Base-by-base conservation (phyloP, 2,797 vertebrate genomes). In the Jordanella pulchra region DNA sequence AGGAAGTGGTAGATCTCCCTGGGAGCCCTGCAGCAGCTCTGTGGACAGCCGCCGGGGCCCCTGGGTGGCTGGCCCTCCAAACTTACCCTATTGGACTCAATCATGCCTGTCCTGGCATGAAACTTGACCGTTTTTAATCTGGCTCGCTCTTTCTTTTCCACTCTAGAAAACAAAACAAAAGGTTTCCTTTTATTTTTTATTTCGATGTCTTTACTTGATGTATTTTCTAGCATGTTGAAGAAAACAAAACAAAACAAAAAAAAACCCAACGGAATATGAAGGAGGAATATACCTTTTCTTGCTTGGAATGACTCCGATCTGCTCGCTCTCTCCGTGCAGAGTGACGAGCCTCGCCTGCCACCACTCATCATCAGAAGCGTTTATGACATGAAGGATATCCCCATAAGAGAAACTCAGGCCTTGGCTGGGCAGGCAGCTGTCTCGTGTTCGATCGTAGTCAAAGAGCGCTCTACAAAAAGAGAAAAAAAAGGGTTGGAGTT, bases 101-200 rank as follows among this genome's bases (percentile, higher is more conserved):
- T 98, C 97, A 99, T 98, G 89, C 97, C 98, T 35, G 98, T 98
- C 91, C 97, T 95, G 87, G 97, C 97, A 67, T 99, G 97, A 91
- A 99, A 99, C 93, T 99, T 99, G 91, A 99, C 98, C 0, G 98
- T 99, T 99, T 99, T 99, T 96, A 99, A 97, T 82, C 98, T 95
- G n/a, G 98, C 98, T 71, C 98, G 91, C 90, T 99, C 98, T 87
- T 99, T 99, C 94, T 99, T 99, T 93, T 99, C 98, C 93, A 99
- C 98, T 93, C 98, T 99, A 88, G 12, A 72, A 44, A 45, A 17
- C 21, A 66, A 50, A 39, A 15, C 23, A 11, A 44, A 13, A 27
- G 14, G 2, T 15, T 5, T 23, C 45, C 42, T 47, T 15, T 1
- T 32, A 18, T 54, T 23, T 45, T 2, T 1, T 23, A 44, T 44